Evolutionary conservation across 2,113 vertebrate species (phyloP).

Genomic region (Cyanoderma ruficeps): DNA sequence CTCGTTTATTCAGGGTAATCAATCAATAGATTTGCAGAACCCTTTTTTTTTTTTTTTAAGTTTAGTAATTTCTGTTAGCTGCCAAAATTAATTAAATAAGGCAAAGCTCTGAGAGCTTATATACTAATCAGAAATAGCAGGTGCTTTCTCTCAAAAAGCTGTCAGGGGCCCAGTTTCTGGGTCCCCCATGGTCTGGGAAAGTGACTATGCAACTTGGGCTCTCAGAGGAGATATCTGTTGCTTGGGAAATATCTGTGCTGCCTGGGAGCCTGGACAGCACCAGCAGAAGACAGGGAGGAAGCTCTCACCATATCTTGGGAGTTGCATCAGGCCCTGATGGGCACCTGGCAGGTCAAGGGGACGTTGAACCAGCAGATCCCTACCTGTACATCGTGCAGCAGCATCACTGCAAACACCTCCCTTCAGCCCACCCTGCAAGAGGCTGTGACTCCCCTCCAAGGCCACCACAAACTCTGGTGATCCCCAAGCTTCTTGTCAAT

Average conservation of each 20-base stretch:
- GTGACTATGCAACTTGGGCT: neutral
- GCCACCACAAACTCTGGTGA: accelerated
- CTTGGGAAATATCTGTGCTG: neutral
- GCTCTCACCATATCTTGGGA: neutral
- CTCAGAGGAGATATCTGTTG: accelerated
- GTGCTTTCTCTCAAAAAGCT: neutral
- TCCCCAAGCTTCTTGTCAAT: neutral
- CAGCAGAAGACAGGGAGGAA: neutral
- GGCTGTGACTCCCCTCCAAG: neutral
- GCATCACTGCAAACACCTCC: neutral
- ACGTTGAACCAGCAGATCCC: neutral
- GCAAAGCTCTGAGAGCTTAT: neutral
- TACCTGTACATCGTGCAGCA: neutral
- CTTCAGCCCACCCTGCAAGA: neutral
- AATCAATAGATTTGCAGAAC: constrained; percentile 15
- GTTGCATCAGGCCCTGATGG: neutral
- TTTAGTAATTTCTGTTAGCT: neutral
- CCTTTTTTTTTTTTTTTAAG: neutral
- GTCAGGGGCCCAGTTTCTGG: neutral
- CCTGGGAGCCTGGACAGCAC: neutral
- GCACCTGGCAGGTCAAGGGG: accelerated
- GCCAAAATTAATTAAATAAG: constrained; percentile 43
- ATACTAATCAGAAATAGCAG: constrained; percentile 24
- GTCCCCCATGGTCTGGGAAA: neutral
- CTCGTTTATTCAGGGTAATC: neutral